Conservation (phyloP, 2,888 invertebrate genomes). For the Lampropteryx suffumata region DNA sequence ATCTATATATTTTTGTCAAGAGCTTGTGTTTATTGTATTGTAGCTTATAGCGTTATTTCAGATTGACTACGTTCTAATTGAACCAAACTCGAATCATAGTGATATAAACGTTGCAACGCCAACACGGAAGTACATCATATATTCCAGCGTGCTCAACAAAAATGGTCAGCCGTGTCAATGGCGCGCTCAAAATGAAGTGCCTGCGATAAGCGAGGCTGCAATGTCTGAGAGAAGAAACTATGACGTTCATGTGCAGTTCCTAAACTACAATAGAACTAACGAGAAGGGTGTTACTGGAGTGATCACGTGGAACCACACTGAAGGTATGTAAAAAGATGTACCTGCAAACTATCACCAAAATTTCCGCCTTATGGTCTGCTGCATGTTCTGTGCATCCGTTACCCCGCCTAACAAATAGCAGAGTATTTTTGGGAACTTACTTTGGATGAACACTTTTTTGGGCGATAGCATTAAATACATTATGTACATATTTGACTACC, state of each 20-base stretch:
- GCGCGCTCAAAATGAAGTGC: slow-evolving; percentile 26
- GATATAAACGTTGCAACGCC: slow-evolving; percentile 15
- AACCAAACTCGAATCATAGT: slow-evolving; percentile 22
- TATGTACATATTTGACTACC: too few species aligned
- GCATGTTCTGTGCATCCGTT: too few species aligned
- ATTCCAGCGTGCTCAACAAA: slow-evolving; percentile 31
- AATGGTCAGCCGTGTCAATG: slow-evolving; percentile 19
- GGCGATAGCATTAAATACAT: too few species aligned
- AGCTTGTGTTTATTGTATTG: neutral
- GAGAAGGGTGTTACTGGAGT: slow-evolving; percentile 6
- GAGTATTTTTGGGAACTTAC: too few species aligned
- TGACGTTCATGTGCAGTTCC: slow-evolving; percentile 26
- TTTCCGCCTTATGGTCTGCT: too few species aligned
- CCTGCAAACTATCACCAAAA: too few species aligned
- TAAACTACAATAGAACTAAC: neutral
- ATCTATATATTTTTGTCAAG: slow-evolving; percentile 3
- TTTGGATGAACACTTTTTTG: too few species aligned
- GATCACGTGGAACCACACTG: slow-evolving; percentile 42
- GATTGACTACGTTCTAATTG: slow-evolving; percentile 17
- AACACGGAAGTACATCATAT: slow-evolving; percentile 34
- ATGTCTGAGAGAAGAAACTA: slow-evolving; percentile 27
- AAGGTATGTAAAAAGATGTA: slow-evolving; percentile 48
- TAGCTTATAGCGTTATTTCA: too few species aligned
- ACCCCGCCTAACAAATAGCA: too few species aligned
- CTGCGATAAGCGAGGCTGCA: slow-evolving; percentile 12